Percentiles rank a stretch among this genome's conserved stretches.
These are phyloP conservation scores for Heliornis fulica DNA, from an alignment of 2,113 vertebrate genomes.

Conservation along the genomic window DNA sequence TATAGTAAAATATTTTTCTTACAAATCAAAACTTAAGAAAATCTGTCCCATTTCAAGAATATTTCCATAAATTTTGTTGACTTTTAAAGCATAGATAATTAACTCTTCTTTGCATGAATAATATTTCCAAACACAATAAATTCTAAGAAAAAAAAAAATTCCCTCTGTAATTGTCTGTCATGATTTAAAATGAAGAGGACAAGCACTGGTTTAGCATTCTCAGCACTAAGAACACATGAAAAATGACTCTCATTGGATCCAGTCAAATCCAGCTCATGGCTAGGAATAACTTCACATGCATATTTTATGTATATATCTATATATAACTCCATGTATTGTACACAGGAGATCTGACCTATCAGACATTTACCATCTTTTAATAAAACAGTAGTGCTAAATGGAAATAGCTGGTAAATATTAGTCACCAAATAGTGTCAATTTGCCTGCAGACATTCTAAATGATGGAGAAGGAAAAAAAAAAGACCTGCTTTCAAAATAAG, in stretches of 20 bases:
- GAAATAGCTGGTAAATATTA: conserved; percentile 56
- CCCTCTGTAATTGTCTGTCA: conserved; percentile 41
- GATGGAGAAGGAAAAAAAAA: conserved; percentile 35
- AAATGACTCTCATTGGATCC: conserved; percentile 47
- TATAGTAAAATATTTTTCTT: background rate
- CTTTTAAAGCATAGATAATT: conserved; percentile 63
- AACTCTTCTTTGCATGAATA: conserved; percentile 54
- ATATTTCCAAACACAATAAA: conserved; percentile 53
- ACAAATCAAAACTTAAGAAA: background rate
- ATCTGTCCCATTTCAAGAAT: conserved; percentile 11
- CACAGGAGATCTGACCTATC: conserved; percentile 67
- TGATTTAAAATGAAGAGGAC: conserved; percentile 65
- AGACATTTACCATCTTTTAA: conserved; percentile 70
- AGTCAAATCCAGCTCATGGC: conserved; percentile 54
- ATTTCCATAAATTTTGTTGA: conserved; percentile 39
- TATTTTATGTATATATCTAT: conserved; percentile 72
- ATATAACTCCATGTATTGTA: conserved; percentile 57
- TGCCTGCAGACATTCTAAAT: conserved; percentile 37
- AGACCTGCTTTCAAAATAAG: background rate
- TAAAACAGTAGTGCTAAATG: conserved; percentile 61
- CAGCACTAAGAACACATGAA: conserved; percentile 40
- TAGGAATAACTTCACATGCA: conserved; percentile 63
- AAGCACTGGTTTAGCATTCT: conserved; percentile 47
- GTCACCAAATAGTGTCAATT: conserved; percentile 62
- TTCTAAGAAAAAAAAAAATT: conserved; percentile 41